Evolutionary conservation across 2,888 invertebrate genomes (phyloP).

Genomic region (Ommatoiulus sabulosus): DNA sequence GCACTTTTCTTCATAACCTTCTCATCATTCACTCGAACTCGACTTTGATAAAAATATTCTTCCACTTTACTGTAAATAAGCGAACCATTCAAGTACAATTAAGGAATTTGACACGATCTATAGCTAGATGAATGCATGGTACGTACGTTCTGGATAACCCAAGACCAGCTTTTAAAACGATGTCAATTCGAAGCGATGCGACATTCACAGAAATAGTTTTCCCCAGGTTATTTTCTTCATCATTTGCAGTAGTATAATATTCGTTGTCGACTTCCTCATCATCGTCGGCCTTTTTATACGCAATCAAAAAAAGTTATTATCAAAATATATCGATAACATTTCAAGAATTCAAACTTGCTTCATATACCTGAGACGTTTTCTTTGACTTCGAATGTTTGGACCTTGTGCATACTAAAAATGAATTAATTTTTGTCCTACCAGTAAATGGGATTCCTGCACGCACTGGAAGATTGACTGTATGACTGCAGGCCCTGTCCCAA

Average conservation of each 20-base stretch:
- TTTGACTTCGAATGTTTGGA: neutral
- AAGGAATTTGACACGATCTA: neutral
- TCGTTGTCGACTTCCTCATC: neutral
- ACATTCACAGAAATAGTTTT: neutral
- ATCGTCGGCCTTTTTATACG: neutral
- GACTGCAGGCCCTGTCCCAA: neutral
- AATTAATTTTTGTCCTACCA: neutral
- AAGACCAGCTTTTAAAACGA: conserved; percentile 32
- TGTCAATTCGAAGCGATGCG: conserved; percentile 27
- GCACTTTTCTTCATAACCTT: conserved; percentile 53
- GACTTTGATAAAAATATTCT: conserved; percentile 51
- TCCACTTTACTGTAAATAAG: conserved; percentile 52
- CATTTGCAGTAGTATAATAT: neutral
- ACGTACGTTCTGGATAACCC: conserved; percentile 23
- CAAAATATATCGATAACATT: neutral
- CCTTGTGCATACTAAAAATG: neutral
- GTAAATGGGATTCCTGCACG: neutral
- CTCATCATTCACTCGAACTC: conserved; percentile 54
- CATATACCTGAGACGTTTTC: neutral
- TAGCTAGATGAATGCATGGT: neutral
- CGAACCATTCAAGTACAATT: neutral
- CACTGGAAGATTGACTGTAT: neutral
- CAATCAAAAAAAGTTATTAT: neutral
- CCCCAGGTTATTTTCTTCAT: neutral
- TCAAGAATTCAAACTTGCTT: neutral